Base-by-base conservation (phyloP, 2,797 vertebrate species). In the Nyctibius grandis region DNA sequence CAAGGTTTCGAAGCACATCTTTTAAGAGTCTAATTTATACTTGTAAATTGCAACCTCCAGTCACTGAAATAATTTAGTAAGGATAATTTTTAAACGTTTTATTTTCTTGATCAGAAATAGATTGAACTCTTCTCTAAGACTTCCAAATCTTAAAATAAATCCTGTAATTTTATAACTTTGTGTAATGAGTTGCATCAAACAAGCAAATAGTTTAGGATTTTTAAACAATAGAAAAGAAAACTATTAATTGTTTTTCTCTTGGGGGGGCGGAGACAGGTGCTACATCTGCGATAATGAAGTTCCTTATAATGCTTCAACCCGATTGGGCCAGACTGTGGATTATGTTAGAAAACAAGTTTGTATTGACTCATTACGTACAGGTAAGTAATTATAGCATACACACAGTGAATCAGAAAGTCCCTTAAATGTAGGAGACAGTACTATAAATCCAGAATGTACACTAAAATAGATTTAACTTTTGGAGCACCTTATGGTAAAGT, bases 211-310 rank as follows among this genome's bases (percentile, higher is more conserved):
- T 63, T 81, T 38, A 79, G 45, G 10, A 47, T 68, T 84, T 77
- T 61, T 53, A 69, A 93, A 72, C 34, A 75, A 47, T 18, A 86
- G 50, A 19, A 80, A 63, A 85, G 54, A 80, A 86, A 51, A 94
- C 64, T 40, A 95, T 84, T 95, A 91, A 96, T 89, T 96, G 50
- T 90, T 88, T 92, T 74, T 91, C 25, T 82, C 93, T 82, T 34
- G 9, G 36, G 53, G 84, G 19, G 38, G 6, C 11, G 87, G 81
- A 77, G 69, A 60, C 94, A 99, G 99, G 99, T 99, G 99, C 98
- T 99, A 99, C 93, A 82, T 98, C 15, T 99, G 99, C 70, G 98
- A 99, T 95, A 97, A 98, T 25, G 98, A 99, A 87, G 98, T 99
- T 88, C 98, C 98, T 11, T 99, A 98, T 95, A 98, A 97, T 81